These are phyloP conservation scores for Tachuris rubrigastra DNA, from an alignment of 2,113 vertebrate species.

Conservation along the genomic window DNA sequence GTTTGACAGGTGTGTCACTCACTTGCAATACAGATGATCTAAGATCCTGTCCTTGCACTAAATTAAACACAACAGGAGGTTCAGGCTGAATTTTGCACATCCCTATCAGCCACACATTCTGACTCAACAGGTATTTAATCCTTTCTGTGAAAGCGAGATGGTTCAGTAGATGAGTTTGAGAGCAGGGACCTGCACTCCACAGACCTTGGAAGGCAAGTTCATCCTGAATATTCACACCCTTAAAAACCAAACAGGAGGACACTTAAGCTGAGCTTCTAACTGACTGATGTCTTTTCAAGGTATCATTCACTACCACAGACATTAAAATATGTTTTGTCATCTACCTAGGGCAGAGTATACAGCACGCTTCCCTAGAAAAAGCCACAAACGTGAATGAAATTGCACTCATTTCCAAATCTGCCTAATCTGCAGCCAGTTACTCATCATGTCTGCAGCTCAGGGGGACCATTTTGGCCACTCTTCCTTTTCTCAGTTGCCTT, in stretches of 20 bases:
- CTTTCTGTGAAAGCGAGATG: background rate
- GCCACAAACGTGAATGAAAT: background rate
- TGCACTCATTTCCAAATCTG: background rate
- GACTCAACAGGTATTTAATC: background rate
- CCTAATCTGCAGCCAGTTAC: background rate
- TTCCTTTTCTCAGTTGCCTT: background rate
- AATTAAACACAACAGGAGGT: background rate
- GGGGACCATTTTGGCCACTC: rapidly evolving
- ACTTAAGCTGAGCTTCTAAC: background rate
- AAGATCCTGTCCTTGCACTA: background rate
- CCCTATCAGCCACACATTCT: background rate
- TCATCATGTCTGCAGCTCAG: rapidly evolving
- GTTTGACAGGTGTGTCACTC: background rate
- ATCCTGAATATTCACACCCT: background rate
- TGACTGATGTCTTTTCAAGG: background rate
- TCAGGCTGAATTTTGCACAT: background rate
- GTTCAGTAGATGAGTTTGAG: background rate
- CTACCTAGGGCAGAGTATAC: too few relatives aligned
- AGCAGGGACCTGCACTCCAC: background rate
- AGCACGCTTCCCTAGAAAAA: background rate
- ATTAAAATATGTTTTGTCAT: background rate
- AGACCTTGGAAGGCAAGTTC: background rate
- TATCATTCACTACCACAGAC: background rate
- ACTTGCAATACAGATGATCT: background rate
- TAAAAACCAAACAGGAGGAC: background rate